Base-by-base conservation (phyloP, 2,888 invertebrate species). In the Drosophila eohydei region DNA sequence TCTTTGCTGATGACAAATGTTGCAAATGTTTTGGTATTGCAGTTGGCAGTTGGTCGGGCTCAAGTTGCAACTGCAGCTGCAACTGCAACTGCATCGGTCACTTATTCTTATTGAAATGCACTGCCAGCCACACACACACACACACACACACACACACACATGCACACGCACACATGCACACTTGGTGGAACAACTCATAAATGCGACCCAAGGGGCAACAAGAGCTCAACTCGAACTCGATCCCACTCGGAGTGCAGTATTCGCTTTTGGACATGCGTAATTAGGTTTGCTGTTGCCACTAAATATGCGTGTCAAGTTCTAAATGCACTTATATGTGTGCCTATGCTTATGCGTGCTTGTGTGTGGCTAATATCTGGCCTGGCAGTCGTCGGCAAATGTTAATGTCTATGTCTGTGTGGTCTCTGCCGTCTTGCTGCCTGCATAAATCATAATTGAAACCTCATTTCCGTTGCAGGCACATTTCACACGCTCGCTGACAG, bases 301-400 rank as follows among this genome's bases (percentile, higher is more conserved):
- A 86, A 88, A 86, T 88, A 86, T 86, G 88, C 89, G 88, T 86
- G 85, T 87, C 89, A 80, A 87, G 89, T 81, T 87, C 65, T 63
- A 71, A 64, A 60, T 69, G 74, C 54, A 62, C 34, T 41, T 9
- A 43, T 43, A 12, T 32, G 14, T 32, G 51, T 38, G 43, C 41
- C 7, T 26, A 28, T 21, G 30, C 11, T n/a, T 16, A 40, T 26
- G 38, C 30, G 34, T 16, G 50, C 41, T 36, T 40, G 55, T 46
- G 26, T 21, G 26, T 51, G 63, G 65, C 71, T 72, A 72, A 79
- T 82, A 81, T 74, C 79, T 64, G 72, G 52, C 56, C 59, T 26
- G 71, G 48, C 71, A 74, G 52, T 62, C 14, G 5, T 46, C 43
- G 59, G 70, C 69, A 74, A 78, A 74, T 76, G 86, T 71, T 81